phyloP scores from a whole-genome alignment of 2,888 invertebrate species.

The Rapana venosa region DNA sequence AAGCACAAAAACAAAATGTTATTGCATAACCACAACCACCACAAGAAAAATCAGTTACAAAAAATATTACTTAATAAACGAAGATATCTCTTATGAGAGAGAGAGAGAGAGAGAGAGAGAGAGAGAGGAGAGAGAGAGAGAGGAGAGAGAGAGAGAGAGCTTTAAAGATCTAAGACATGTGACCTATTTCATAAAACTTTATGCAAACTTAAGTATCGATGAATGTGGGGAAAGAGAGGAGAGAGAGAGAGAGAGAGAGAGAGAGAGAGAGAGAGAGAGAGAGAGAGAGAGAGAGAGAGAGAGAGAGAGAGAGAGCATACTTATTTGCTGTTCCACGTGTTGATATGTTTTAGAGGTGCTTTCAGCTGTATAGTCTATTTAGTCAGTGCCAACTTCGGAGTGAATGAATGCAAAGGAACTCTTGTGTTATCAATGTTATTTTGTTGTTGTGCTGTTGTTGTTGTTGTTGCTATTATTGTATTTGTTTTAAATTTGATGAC shows the following conservation, averaged over 20 bases:
- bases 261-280: background rate
- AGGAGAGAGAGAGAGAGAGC: background rate
- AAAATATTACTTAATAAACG: background rate
- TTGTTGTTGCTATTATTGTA: no score
- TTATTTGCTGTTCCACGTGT: no score
- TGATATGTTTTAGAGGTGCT: no score
- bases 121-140: background rate
- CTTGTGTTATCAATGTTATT: background rate
- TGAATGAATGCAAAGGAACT: background rate
- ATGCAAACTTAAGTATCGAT: background rate
- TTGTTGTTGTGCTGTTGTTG: background rate
- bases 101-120: slow-evolving; percentile 11
- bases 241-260: background rate
- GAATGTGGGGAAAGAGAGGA: no score
- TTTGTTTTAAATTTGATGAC: background rate
- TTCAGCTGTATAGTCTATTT: no score
- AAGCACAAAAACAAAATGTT: no score
- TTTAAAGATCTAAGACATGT: background rate
- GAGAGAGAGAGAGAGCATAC: background rate
- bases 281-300: background rate
- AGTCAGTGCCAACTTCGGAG: no score
- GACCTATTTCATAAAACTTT: background rate
- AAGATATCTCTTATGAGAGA: background rate
- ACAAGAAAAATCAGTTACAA: no score
- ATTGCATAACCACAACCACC: no score